A percentile compares a stretch with the other conserved stretches of the same genome.
These are phyloP conservation scores for Ruditapes philippinarum DNA, from an alignment of 1,140 invertebrate genomes.

Conservation along the genomic window DNA sequence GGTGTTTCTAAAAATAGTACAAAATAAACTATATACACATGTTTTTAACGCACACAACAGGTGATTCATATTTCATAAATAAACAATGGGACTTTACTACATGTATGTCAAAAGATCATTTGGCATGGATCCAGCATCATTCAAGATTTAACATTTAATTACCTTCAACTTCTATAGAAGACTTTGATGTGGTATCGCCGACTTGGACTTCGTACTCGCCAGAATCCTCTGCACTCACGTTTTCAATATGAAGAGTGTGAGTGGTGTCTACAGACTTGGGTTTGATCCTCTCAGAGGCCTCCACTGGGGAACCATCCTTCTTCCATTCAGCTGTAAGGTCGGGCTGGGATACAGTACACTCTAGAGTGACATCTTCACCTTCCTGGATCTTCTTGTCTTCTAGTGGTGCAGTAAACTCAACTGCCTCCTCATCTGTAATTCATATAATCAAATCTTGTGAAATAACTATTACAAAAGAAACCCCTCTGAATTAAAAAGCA, in stretches of 20 bases:
- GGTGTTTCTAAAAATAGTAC: constrained; percentile 77
- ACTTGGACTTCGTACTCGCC: constrained; percentile 80
- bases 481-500: no score
- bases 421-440: constrained; percentile 41
- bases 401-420: constrained; percentile 89
- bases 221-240: constrained; percentile 74
- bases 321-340: constrained; percentile 93
- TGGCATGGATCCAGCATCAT: no score
- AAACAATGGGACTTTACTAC: no score
- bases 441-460: neutral
- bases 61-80: no score
- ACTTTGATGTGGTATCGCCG: constrained; percentile 78
- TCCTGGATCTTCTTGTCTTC: constrained; percentile 92
- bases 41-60: no score
- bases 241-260: constrained; percentile 75
- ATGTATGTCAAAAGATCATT: no score
- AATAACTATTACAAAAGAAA: no score
- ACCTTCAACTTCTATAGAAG: constrained; percentile 80
- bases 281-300: constrained; percentile 52
- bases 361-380: constrained; percentile 92
- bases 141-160: no score
- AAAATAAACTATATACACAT: neutral
- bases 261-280: constrained; percentile 59
- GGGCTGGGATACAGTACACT: constrained; percentile 91
- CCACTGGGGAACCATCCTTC: constrained; percentile 89